Evolutionary conservation across 2,113 vertebrate species (phyloP).

Genomic region (Neodontobutis hainanensis): DNA sequence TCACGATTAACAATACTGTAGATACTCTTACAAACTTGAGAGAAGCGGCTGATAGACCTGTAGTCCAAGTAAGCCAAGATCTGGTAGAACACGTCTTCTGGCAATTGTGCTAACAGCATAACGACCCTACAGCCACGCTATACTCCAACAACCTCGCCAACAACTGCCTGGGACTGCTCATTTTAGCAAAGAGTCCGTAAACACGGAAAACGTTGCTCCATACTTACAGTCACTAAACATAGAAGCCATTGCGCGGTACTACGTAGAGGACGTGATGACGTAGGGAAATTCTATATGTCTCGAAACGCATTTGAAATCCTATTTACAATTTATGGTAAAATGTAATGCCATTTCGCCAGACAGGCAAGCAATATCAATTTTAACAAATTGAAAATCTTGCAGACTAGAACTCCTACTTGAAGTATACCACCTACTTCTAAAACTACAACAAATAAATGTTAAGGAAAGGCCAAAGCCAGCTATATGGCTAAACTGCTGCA

Average conservation of each 20-base stretch:
- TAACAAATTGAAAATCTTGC: too few relatives aligned
- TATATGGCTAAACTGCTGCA: too few relatives aligned
- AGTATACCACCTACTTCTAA: too few relatives aligned
- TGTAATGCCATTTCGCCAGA: too few relatives aligned
- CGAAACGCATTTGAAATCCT: too few relatives aligned
- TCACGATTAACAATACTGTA: conserved; percentile 84
- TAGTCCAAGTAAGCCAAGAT: conserved; percentile 90
- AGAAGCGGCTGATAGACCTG: conserved; percentile 87
- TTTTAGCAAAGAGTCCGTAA: conserved; percentile 3
- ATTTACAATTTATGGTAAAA: too few relatives aligned
- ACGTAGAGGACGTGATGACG: conserved; percentile 43
- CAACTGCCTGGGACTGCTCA: background rate
- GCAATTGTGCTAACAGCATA: conserved; percentile 80
- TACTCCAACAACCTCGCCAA: background rate
- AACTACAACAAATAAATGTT: too few relatives aligned
- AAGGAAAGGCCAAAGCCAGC: too few relatives aligned
- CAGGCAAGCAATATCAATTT: too few relatives aligned
- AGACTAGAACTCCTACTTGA: too few relatives aligned
- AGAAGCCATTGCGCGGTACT: conserved; percentile 48
- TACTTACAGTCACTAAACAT: conserved; percentile 42
- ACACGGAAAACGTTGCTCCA: conserved; percentile 47
- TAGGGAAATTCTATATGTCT: background rate
- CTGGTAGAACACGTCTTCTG: conserved; percentile 92
- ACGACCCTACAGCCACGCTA: conserved; percentile 20
- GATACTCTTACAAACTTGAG: conserved; percentile 86